These are phyloP conservation scores for Austrofundulus limnaeus DNA, from an alignment of 2,113 vertebrate species.

Conservation along the genomic window DNA sequence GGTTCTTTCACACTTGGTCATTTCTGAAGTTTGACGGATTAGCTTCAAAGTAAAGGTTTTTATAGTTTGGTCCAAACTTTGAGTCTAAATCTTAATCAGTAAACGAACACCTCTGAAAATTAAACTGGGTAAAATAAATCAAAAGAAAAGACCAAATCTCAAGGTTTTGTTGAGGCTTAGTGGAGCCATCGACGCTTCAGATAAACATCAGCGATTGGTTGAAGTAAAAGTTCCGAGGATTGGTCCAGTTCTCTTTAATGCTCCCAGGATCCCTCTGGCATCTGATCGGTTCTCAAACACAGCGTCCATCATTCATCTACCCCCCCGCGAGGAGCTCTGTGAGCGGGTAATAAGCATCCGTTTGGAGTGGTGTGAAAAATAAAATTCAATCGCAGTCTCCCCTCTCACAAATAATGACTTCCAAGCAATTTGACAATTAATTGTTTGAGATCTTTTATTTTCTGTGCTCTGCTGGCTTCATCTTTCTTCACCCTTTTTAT, in stretches of 20 bases:
- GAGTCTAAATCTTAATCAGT: too few species aligned
- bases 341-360: slow-evolving; percentile 88
- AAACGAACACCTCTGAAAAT: too few species aligned
- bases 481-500: slow-evolving; percentile 9
- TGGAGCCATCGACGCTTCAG: not conserved
- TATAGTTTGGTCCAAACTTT: too few species aligned
- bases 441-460: slow-evolving; percentile 74
- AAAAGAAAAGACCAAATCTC: too few species aligned
- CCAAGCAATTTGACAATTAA: slow-evolving; percentile 79
- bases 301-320: not conserved
- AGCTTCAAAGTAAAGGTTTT: too few species aligned
- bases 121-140: too few species aligned
- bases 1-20: too few species aligned
- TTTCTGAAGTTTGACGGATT: too few species aligned
- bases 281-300: not conserved
- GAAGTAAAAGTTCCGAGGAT: slow-evolving; percentile 77
- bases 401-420: slow-evolving; percentile 54
- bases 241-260: slow-evolving; percentile 51
- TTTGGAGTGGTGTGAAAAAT: slow-evolving; percentile 84
- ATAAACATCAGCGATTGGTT: not conserved
- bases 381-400: slow-evolving; percentile 69
- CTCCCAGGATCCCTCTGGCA: slow-evolving; percentile 41
- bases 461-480: slow-evolving; percentile 20
- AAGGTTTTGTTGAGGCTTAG: not conserved
- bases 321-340: slow-evolving; percentile 71